Percentiles rank a stretch among this genome's conserved stretches.
Evolutionary conservation across 1,140 invertebrate genomes (phyloP).

Genomic region (Caenorhabditis inopinata): DNA sequence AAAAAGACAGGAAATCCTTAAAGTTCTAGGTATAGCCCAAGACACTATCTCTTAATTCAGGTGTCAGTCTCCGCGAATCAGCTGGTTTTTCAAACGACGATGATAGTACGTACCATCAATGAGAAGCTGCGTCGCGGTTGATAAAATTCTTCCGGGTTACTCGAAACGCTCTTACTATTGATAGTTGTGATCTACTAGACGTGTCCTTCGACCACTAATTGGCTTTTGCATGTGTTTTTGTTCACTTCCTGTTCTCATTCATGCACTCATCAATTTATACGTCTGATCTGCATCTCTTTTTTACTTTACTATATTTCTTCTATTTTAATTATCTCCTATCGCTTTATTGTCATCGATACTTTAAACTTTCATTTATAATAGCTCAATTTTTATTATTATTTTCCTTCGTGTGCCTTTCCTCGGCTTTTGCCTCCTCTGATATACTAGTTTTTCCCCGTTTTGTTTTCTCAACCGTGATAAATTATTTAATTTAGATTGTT

Average conservation of each 20-base stretch:
- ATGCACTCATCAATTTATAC: conserved; percentile 26
- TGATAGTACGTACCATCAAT: conserved; percentile 56
- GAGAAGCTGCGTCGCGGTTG: conserved; percentile 50
- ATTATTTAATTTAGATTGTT: background rate
- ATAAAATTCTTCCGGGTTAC: background rate
- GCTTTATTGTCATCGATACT: background rate
- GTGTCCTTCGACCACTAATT: background rate
- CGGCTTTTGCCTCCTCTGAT: background rate
- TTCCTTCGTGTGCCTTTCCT: conserved; percentile 15
- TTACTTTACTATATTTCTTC: background rate
- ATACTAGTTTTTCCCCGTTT: background rate
- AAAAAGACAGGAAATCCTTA: too few relatives aligned
- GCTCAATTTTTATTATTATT: background rate
- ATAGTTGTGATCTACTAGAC: conserved; percentile 31
- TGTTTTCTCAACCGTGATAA: background rate
- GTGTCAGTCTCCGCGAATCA: conserved; percentile 63
- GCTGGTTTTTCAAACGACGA: conserved; percentile 60
- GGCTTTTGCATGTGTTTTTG: background rate
- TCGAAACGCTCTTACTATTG: background rate
- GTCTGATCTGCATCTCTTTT: background rate
- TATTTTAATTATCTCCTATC: background rate
- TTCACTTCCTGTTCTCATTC: conserved; percentile 12
- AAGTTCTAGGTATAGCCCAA: too few relatives aligned
- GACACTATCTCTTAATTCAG: too few relatives aligned
- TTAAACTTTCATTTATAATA: background rate